These are phyloP conservation scores for Campodea augens DNA, from an alignment of 1,140 invertebrate species.

Conservation along the genomic window DNA sequence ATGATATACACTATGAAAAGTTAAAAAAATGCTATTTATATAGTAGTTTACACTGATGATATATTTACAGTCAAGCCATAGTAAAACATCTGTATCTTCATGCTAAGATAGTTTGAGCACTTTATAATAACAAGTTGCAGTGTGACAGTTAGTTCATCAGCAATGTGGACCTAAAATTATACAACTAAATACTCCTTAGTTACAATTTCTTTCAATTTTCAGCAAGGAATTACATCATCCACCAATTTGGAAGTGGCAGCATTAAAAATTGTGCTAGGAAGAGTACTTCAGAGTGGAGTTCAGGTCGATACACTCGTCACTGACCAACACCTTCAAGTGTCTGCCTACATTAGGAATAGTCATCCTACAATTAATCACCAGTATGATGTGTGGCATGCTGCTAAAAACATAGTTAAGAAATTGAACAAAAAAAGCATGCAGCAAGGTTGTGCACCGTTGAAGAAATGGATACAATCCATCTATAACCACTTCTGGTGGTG, in stretches of 20 bases:
- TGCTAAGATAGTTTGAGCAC: too few species aligned
- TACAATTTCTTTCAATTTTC: background rate
- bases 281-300: background rate
- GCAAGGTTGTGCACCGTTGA: background rate
- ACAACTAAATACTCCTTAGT: too few species aligned
- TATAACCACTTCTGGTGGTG: background rate
- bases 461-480: background rate
- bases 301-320: background rate
- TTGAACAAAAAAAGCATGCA: background rate
- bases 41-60: too few species aligned
- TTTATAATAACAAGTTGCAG: too few species aligned
- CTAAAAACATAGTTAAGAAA: background rate
- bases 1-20: too few species aligned
- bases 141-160: too few species aligned
- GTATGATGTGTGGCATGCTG: conserved; percentile 4
- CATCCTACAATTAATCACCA: background rate
- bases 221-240: background rate
- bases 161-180: too few species aligned
- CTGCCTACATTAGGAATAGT: background rate
- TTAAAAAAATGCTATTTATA: too few species aligned
- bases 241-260: background rate
- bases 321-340: background rate
- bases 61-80: too few species aligned
- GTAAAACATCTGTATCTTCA: too few species aligned
- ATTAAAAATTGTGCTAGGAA: background rate